Percentiles rank a stretch among this genome's conserved stretches.
Evolutionary conservation across 2,888 invertebrate genomes (phyloP).

Genomic region (Chydorus sphaericus): DNA sequence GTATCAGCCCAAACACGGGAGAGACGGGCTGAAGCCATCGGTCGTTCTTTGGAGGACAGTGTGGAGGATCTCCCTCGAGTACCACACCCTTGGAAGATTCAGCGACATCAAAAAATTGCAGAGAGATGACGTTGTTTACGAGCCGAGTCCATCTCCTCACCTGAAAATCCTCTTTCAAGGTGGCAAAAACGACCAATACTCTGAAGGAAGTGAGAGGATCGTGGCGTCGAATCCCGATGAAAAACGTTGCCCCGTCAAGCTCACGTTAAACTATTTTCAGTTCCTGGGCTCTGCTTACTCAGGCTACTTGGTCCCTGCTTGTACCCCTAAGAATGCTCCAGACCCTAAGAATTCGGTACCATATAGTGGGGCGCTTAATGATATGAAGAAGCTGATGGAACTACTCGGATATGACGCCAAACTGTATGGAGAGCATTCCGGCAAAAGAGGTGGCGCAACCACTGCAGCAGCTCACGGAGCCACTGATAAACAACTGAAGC

Average conservation of each 20-base stretch:
- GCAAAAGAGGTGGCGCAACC: not conserved
- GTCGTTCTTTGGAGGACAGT: slow-evolving; percentile 2
- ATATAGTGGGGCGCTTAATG: not conserved
- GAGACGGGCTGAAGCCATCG: not conserved
- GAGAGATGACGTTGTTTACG: not conserved
- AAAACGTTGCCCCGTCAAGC: not conserved
- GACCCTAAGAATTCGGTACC: not conserved
- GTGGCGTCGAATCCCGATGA: not conserved
- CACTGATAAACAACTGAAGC: slow-evolving; percentile 1
- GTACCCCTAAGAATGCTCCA: not conserved
- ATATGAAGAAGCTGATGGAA: not conserved
- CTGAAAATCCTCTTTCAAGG: not conserved
- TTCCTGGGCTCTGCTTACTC: not conserved
- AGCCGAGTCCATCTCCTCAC: not conserved
- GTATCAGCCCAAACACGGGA: not conserved
- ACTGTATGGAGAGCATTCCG: not conserved
- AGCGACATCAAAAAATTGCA: not conserved
- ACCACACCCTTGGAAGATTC: not conserved
- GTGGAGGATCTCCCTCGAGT: not conserved
- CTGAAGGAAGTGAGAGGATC: not conserved
- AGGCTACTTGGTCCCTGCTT: not conserved
- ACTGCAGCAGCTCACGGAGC: not conserved
- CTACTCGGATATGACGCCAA: not conserved
- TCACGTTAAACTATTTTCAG: not conserved
- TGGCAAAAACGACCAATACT: not conserved